Evolutionary conservation across 2,888 invertebrate species (phyloP), one percentile per base, ranked within the genome.

Genomic region (Dasypolia templi): DNA sequence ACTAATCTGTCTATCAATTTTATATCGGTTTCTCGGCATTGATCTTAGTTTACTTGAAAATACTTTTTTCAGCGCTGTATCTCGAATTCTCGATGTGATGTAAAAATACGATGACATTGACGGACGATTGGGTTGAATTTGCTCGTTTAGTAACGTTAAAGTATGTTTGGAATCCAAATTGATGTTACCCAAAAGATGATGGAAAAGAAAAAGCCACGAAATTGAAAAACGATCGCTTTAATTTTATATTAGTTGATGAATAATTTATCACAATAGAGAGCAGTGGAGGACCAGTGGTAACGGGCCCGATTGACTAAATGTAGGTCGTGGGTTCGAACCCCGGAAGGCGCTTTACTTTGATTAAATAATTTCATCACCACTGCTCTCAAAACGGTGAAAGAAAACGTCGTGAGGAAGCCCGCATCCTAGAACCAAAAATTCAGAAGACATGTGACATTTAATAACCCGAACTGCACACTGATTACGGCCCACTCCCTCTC

Each of bases 151-250:
- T 39, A 39, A 39, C 19, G 19, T n/a, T 19, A 46, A 0, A 46
- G 39, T 19, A 17, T 53, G 42, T 42, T 68, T 68, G 7, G 1
- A 58, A 77, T 51, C 22, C 22, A 77, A 68, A 58, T 56, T 66
- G 26, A 49, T 67, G 29, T 9, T n/a, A 35, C 26, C 26, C 26
- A 32, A 49, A 42, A 51, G 29, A 44, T 53, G 42, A 51, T 44
- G 22, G 3, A 26, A 49, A 12, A 14, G 11, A 46, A 19, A 44
- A 51, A 56, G 19, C 14, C 1, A 51, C 51, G 22, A 68, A 68
- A 78, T 22, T 39, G 19, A 9, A 59, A 77, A 59, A 29, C 17
- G 6, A 78, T 69, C 46, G 32, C 67, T 77, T 39, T 53, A 70
- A 9, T 62, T 72, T 59, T 22, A 59, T 53, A 51, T 6, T 17